Conservation (phyloP, 1,140 invertebrate species). For the Reticulitermes speratus region DNA sequence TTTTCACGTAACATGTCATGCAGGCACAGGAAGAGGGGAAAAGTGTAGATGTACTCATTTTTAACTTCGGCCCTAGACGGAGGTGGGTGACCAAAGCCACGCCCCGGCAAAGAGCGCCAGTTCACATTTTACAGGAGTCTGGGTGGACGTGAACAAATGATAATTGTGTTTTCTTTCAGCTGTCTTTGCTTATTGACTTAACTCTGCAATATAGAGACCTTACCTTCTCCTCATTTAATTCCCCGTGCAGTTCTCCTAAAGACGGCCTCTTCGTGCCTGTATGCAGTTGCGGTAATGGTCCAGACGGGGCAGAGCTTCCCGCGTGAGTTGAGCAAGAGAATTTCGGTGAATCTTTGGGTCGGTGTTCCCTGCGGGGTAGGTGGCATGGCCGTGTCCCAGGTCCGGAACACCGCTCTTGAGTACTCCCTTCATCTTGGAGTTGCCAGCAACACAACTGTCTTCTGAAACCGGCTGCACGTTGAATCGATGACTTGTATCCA, state of each 20-base stretch:
- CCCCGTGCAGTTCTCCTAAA: constrained; percentile 88
- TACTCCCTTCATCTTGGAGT: background rate
- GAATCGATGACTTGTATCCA: background rate
- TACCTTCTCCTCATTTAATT: constrained; percentile 24
- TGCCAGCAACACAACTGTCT: background rate
- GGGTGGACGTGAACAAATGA: too few species aligned
- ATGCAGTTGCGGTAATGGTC: constrained; percentile 94
- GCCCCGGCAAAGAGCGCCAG: too few species aligned
- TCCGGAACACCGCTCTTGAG: background rate
- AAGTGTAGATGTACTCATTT: too few species aligned
- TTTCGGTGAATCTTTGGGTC: background rate
- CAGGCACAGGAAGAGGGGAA: too few species aligned
- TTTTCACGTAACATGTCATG: too few species aligned
- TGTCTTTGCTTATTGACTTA: too few species aligned
- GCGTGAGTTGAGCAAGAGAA: constrained; percentile 82
- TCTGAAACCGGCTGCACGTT: background rate
- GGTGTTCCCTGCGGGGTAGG: background rate
- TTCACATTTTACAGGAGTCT: too few species aligned
- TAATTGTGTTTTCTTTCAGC: too few species aligned
- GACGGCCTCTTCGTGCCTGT: constrained; percentile 85
- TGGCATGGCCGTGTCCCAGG: background rate
- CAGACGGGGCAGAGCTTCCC: constrained; percentile 85
- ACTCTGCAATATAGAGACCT: background rate
- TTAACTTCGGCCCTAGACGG: too few species aligned
- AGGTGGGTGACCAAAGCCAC: too few species aligned